A percentile compares a stretch with the other conserved stretches of the same genome.
These are phyloP conservation scores for Chionis minor DNA, from an alignment of 2,113 vertebrate genomes.

Conservation along the genomic window DNA sequence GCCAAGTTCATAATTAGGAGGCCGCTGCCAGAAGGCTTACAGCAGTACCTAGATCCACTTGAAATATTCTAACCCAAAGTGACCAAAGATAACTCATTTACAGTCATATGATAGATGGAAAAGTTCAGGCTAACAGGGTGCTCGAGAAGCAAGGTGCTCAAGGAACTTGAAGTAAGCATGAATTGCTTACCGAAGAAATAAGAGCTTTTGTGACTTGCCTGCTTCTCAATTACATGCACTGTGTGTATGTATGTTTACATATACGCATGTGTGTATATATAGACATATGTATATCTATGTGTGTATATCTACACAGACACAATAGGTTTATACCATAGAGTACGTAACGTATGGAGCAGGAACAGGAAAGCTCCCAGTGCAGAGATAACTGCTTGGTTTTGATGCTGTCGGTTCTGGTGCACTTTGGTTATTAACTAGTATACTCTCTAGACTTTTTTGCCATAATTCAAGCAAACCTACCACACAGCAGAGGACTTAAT, in stretches of 20 bases:
- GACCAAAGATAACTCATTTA: background rate
- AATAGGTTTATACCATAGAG: background rate
- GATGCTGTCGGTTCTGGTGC: background rate
- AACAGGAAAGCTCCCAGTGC: background rate
- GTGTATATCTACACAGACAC: background rate
- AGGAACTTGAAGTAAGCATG: background rate
- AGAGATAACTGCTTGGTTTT: background rate
- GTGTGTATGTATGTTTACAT: background rate
- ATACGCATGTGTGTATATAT: background rate
- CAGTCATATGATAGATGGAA: background rate
- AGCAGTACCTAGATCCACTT: background rate
- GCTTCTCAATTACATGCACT: background rate
- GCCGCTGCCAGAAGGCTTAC: background rate
- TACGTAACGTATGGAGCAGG: background rate
- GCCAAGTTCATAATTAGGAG: background rate
- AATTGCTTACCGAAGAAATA: background rate
- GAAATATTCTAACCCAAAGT: background rate
- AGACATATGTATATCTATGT: accelerated
- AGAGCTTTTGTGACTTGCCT: background rate
- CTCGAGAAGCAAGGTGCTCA: background rate
- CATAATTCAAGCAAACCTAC: background rate
- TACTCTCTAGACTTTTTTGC: background rate
- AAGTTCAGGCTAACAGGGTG: background rate
- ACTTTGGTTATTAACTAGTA: background rate
- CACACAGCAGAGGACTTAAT: background rate